Percentiles rank a stretch among this genome's conserved stretches.
phyloP scores from a whole-genome alignment of 1,140 invertebrate species.

The Drosophila tsacasi region DNA sequence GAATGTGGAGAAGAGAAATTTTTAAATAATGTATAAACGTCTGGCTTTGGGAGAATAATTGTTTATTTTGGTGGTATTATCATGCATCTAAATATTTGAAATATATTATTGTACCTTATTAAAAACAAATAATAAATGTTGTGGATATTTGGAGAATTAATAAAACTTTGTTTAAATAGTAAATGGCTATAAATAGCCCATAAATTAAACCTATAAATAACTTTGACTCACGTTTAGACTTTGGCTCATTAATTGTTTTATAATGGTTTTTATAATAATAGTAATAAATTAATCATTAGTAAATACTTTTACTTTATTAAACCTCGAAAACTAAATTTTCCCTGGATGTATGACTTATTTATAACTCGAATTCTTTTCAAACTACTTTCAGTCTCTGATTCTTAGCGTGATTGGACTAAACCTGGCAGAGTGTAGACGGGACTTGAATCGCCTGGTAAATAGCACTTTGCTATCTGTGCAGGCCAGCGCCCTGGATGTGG shows the following conservation, averaged over 20 bases:
- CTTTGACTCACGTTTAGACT: too few species aligned
- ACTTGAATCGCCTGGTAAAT: constrained; percentile 87
- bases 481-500: constrained; percentile 86
- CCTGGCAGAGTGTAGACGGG: constrained; percentile 86
- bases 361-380: neutral
- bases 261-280: neutral
- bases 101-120: neutral
- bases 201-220: neutral
- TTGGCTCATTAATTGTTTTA: neutral
- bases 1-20: neutral
- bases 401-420: constrained; percentile 89
- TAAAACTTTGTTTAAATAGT: neutral
- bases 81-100: neutral
- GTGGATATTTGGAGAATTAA: neutral
- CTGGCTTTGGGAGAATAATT: neutral
- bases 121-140: neutral
- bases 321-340: neutral
- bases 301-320: neutral
- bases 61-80: neutral
- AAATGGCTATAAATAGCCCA: neutral
- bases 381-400: constrained; percentile 86
- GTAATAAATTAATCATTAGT: neutral
- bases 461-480: constrained; percentile 89
- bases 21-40: too few species aligned
- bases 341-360: neutral